phyloP scores from a whole-genome alignment of 2,797 vertebrate species.

The Brachyalestes nurse region DNA sequence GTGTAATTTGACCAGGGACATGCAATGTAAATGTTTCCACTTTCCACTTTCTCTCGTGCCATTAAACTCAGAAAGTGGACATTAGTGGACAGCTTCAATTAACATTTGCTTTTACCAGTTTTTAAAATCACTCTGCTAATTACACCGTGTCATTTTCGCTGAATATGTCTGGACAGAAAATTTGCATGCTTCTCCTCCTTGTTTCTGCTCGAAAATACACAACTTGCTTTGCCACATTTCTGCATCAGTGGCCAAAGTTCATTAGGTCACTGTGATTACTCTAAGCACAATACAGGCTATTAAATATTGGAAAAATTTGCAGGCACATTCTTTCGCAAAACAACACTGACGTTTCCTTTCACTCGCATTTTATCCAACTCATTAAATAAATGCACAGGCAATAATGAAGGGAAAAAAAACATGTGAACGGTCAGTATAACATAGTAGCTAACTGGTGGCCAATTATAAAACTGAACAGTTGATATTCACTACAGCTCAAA shows the following conservation, averaged over 20 bases:
- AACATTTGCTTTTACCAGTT: slow-evolving; percentile 40
- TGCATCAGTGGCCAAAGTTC: slow-evolving; percentile 10
- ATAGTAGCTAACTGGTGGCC: background rate
- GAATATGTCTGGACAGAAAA: slow-evolving; percentile 12
- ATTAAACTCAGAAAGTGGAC: slow-evolving; percentile 18
- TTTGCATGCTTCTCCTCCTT: slow-evolving; percentile 21
- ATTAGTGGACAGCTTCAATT: slow-evolving; percentile 29
- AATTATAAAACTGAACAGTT: background rate
- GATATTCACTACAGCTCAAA: background rate
- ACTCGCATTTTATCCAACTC: slow-evolving; percentile 37
- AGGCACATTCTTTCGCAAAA: background rate
- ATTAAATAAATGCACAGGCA: slow-evolving; percentile 40
- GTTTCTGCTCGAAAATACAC: slow-evolving; percentile 18
- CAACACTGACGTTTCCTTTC: slow-evolving; percentile 9
- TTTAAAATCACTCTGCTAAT: slow-evolving; percentile 42
- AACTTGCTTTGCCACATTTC: slow-evolving; percentile 14
- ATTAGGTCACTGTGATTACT: slow-evolving; percentile 4
- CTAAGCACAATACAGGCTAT: background rate
- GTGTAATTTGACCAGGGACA: background rate
- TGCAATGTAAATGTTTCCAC: slow-evolving; percentile 12
- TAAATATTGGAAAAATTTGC: slow-evolving; percentile 13
- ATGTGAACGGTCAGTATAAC: background rate
- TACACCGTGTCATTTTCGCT: slow-evolving; percentile 36
- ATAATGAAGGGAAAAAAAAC: slow-evolving; percentile 33
- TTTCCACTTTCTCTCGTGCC: slow-evolving; percentile 19